A percentile compares a stretch with the other conserved stretches of the same genome.
These are phyloP conservation scores for Macrochelys suwanniensis DNA, from an alignment of 2,797 vertebrate species.

Conservation along the genomic window DNA sequence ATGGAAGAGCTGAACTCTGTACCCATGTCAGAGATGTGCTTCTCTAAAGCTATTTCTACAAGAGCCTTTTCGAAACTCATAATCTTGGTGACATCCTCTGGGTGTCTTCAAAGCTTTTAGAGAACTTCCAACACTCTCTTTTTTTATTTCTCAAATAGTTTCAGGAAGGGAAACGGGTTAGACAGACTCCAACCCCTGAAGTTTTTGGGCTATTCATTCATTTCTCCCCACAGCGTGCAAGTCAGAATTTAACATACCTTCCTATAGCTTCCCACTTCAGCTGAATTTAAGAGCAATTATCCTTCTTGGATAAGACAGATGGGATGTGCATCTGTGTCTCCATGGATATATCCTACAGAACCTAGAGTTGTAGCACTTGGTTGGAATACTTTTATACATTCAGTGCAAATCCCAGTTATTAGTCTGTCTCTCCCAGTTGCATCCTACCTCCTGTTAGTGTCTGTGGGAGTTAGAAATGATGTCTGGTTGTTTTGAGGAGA, in stretches of 20 bases:
- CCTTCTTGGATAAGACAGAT: background rate
- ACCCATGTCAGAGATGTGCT: background rate
- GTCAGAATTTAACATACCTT: background rate
- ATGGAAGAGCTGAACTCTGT: background rate
- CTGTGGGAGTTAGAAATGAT: background rate
- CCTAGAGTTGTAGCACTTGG: background rate
- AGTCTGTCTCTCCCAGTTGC: background rate
- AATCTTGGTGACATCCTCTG: background rate
- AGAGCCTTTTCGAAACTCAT: background rate
- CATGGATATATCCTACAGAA: rapidly evolving
- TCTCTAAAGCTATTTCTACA: background rate
- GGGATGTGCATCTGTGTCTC: background rate
- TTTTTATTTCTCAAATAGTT: background rate
- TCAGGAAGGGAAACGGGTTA: background rate
- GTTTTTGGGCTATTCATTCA: background rate
- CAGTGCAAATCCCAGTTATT: background rate
- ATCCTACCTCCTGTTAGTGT: background rate
- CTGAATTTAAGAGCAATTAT: background rate
- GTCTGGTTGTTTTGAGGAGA: background rate
- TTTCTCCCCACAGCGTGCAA: background rate
- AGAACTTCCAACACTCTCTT: background rate
- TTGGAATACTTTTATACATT: background rate
- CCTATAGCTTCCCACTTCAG: background rate
- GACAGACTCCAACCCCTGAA: background rate
- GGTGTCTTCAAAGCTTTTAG: background rate